phyloP scores from a whole-genome alignment of 2,797 vertebrate genomes.

The Trachurus trachurus region DNA sequence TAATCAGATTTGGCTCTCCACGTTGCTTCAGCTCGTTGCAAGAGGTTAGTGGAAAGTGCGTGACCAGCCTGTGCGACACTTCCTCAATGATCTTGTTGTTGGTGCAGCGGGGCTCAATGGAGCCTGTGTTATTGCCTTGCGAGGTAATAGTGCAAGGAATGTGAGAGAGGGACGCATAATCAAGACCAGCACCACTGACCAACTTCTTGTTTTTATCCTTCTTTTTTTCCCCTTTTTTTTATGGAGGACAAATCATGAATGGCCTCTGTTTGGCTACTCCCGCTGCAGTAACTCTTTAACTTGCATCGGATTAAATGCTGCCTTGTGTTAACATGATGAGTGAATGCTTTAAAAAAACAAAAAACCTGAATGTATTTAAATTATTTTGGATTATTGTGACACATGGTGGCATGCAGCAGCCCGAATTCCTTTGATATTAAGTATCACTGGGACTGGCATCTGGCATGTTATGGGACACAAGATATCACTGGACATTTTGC shows the following conservation, averaged over 20 bases:
- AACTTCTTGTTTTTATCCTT: conserved; percentile 56
- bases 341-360: not conserved
- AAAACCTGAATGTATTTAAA: not conserved
- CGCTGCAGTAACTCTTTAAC: not conserved
- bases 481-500: not conserved
- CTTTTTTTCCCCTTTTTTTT: conserved; percentile 13
- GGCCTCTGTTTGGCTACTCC: conserved; percentile 31
- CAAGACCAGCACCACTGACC: conserved; percentile 72
- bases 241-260: conserved; percentile 43
- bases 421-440: not conserved
- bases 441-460: not conserved
- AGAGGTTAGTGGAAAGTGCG: conserved; percentile 77
- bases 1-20: conserved; percentile 77
- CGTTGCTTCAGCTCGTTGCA: conserved; percentile 55
- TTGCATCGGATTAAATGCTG: not conserved
- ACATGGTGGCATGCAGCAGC: not conserved
- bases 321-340: not conserved
- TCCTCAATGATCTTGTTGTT: conserved; percentile 83
- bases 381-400: not conserved
- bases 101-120: conserved; percentile 73
- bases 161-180: conserved; percentile 69
- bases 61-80: conserved; percentile 74
- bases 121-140: conserved; percentile 78
- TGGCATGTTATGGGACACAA: not conserved
- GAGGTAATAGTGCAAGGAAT: conserved; percentile 81